Evolutionary conservation across 1,140 invertebrate genomes (phyloP).

Genomic region (Eumeta japonica): DNA sequence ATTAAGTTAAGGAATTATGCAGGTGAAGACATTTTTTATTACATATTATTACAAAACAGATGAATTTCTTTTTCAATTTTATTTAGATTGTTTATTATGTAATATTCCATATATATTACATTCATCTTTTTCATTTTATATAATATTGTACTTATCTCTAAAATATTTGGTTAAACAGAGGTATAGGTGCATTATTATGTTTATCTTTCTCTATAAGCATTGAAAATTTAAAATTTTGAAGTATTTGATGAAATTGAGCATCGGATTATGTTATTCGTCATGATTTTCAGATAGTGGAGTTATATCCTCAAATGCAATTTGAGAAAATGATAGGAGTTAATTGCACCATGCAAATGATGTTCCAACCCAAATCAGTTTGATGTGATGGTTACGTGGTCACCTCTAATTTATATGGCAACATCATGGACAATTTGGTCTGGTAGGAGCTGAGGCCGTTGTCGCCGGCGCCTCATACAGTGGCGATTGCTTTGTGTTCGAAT

Average conservation of each 20-base stretch:
- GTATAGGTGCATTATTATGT: no score
- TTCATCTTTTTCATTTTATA: no score
- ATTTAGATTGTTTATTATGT: no score
- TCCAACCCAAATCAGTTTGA: conserved; percentile 89
- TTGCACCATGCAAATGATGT: conserved; percentile 97
- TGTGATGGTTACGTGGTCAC: conserved; percentile 95
- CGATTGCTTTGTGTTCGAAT: conserved; percentile 94
- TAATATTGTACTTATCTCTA: no score
- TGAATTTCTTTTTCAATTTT: no score
- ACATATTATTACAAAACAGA: no score
- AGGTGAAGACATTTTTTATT: no score
- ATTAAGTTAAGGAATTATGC: no score
- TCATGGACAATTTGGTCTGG: conserved; percentile 95
- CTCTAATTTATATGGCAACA: conserved; percentile 95
- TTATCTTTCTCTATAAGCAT: background rate
- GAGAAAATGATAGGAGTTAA: conserved; percentile 98
- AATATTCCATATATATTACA: no score
- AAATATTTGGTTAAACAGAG: no score
- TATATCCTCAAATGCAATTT: conserved; percentile 92
- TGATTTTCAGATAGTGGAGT: conserved; percentile 67
- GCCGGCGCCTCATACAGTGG: conserved; percentile 90
- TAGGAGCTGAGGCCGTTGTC: conserved; percentile 96
- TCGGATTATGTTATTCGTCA: no score
- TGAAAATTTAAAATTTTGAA: background rate
- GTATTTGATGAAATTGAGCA: no score